Conservation (phyloP, 2,888 invertebrate genomes). For the Hypena proboscidalis region DNA sequence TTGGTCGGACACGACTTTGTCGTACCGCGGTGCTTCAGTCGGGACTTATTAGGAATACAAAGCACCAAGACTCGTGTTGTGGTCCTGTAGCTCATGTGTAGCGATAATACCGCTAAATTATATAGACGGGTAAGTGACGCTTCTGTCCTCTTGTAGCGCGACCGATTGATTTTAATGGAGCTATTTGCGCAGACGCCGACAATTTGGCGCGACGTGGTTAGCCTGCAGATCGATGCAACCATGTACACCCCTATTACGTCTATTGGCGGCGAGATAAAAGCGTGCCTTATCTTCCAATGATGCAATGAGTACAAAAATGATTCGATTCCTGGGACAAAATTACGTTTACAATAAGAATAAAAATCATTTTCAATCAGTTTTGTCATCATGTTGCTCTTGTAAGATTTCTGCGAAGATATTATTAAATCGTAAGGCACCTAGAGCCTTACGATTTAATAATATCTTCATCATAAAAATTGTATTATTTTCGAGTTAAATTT, state of each 20-base stretch:
- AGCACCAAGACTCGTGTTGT: slow-evolving; percentile 44
- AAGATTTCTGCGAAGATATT: too few species aligned
- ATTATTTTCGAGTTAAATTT: too few species aligned
- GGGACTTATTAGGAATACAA: slow-evolving; percentile 61
- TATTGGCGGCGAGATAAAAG: slow-evolving; percentile 52
- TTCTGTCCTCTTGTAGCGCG: slow-evolving; percentile 62
- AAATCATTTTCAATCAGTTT: slow-evolving; percentile 2
- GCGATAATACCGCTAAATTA: slow-evolving; percentile 75
- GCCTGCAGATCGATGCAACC: slow-evolving; percentile 51
- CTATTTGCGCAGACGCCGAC: slow-evolving; percentile 70
- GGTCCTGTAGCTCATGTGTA: slow-evolving; percentile 42
- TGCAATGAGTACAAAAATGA: too few species aligned
- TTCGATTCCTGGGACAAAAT: slow-evolving; percentile 32
- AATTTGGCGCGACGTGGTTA: slow-evolving; percentile 63
- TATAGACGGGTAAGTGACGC: slow-evolving; percentile 68
- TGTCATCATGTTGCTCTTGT: too few species aligned
- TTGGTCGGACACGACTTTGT: slow-evolving; percentile 25
- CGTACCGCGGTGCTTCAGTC: slow-evolving; percentile 17
- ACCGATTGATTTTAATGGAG: slow-evolving; percentile 78
- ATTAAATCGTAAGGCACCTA: too few species aligned
- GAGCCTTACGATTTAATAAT: too few species aligned
- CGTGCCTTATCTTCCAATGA: slow-evolving; percentile 38
- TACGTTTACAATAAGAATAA: slow-evolving; percentile 2
- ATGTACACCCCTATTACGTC: slow-evolving; percentile 43
- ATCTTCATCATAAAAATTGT: too few species aligned